Percentiles rank a stretch among this genome's conserved stretches.
Evolutionary conservation across 2,888 invertebrate genomes (phyloP).

Genomic region (Pomacea canaliculata): DNA sequence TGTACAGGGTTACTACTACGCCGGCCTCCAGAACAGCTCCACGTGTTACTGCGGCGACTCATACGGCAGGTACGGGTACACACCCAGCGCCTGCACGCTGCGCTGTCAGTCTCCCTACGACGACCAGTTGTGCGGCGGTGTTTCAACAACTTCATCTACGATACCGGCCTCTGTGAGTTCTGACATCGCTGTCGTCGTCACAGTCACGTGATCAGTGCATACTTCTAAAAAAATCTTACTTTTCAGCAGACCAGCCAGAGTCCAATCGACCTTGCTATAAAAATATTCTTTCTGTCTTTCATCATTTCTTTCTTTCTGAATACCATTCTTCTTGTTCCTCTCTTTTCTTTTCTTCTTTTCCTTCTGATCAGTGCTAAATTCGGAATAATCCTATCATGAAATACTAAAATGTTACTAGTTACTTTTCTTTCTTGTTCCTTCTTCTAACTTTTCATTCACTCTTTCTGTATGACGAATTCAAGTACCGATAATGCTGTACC

Average conservation of each 20-base stretch:
- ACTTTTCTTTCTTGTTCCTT: background rate
- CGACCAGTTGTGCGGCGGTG: conserved; percentile 79
- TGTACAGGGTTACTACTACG: conserved; percentile 66
- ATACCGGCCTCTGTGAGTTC: conserved; percentile 73
- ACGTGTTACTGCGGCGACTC: conserved; percentile 73
- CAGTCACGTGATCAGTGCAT: too few relatives aligned
- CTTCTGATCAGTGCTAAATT: background rate
- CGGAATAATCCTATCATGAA: too few relatives aligned
- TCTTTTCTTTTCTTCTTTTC: background rate
- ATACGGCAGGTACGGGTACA: conserved; percentile 64
- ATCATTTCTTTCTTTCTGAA: background rate
- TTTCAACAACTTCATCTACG: conserved; percentile 78
- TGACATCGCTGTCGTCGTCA: too few relatives aligned
- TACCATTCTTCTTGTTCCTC: background rate
- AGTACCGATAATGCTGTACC: too few relatives aligned
- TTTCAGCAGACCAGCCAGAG: background rate
- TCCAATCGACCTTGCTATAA: too few relatives aligned
- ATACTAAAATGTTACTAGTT: background rate
- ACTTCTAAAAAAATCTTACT: too few relatives aligned
- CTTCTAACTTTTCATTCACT: background rate
- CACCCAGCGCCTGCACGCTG: conserved; percentile 41
- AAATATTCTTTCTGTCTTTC: background rate
- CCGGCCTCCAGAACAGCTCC: conserved; percentile 71
- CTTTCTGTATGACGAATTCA: background rate
- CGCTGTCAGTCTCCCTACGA: conserved; percentile 75